These are phyloP conservation scores for Gymnopithys bicolor DNA, from an alignment of 2,797 vertebrate genomes.

Conservation along the genomic window DNA sequence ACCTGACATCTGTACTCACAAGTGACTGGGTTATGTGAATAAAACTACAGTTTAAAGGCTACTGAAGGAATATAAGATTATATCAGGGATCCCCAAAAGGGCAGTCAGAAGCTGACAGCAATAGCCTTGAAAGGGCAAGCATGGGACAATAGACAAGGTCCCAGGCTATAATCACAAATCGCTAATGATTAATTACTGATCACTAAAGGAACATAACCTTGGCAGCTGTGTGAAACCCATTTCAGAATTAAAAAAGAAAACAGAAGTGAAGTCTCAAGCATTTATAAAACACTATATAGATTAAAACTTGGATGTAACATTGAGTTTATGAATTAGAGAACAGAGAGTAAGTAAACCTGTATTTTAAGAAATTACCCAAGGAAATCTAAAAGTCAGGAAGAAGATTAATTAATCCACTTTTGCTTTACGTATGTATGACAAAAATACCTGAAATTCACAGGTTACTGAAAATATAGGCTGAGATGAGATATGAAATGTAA, in stretches of 20 bases:
- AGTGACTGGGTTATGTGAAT: neutral
- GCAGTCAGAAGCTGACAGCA: neutral
- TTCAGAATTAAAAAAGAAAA: neutral
- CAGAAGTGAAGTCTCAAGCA: neutral
- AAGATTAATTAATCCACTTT: neutral
- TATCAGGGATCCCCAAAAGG: neutral
- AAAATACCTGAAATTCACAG: neutral
- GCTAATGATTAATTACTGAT: neutral
- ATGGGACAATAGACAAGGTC: neutral
- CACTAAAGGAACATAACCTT: neutral
- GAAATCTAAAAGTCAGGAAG: neutral
- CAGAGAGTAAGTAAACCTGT: neutral
- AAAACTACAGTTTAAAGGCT: neutral
- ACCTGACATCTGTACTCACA: neutral
- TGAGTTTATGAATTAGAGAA: neutral
- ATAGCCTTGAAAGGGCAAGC: neutral
- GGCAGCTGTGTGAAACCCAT: neutral
- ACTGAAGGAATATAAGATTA: neutral
- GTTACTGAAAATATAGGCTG: neutral
- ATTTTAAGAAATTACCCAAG: neutral
- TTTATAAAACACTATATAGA: neutral
- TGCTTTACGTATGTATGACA: neutral
- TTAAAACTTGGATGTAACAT: neutral
- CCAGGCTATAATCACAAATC: neutral
- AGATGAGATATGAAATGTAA: neutral